These are phyloP conservation scores for Corythoichthys haematopterus DNA, from an alignment of 2,113 vertebrate species.

Conservation along the genomic window DNA sequence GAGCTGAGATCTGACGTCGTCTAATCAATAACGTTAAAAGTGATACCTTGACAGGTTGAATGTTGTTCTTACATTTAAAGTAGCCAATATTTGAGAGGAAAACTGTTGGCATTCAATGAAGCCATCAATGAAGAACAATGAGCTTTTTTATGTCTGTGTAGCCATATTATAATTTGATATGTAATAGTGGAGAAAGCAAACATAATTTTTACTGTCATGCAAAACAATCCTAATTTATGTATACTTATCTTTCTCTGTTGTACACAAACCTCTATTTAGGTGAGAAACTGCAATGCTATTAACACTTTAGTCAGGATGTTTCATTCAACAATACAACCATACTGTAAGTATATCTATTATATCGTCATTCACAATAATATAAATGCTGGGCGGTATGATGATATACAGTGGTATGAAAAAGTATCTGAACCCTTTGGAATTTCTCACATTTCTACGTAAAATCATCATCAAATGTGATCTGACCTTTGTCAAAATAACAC, in stretches of 20 bases:
- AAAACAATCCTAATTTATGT: background rate
- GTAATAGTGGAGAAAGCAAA: conserved; percentile 17
- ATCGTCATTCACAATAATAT: too few species aligned
- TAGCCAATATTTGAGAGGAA: conserved; percentile 19
- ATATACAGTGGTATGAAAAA: too few species aligned
- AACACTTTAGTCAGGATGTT: background rate
- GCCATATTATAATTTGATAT: conserved; percentile 27
- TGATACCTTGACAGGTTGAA: conserved; percentile 35
- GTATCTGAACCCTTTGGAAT: too few species aligned
- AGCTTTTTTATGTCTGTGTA: conserved; percentile 28
- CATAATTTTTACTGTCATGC: conserved; percentile 6
- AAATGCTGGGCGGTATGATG: too few species aligned
- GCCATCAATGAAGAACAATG: conserved; percentile 12
- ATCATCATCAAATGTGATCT: too few species aligned
- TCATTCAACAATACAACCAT: background rate
- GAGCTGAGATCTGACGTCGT: conserved; percentile 25
- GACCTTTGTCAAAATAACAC: too few species aligned
- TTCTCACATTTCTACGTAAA: too few species aligned
- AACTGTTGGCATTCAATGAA: background rate
- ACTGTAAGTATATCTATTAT: too few species aligned
- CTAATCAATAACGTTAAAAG: conserved; percentile 42
- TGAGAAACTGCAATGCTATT: background rate
- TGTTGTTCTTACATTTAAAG: background rate
- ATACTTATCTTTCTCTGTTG: background rate
- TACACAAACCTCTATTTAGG: background rate